Evolutionary conservation across 2,888 invertebrate species (phyloP).

Genomic region (Hermaeophaga mercurialis): DNA sequence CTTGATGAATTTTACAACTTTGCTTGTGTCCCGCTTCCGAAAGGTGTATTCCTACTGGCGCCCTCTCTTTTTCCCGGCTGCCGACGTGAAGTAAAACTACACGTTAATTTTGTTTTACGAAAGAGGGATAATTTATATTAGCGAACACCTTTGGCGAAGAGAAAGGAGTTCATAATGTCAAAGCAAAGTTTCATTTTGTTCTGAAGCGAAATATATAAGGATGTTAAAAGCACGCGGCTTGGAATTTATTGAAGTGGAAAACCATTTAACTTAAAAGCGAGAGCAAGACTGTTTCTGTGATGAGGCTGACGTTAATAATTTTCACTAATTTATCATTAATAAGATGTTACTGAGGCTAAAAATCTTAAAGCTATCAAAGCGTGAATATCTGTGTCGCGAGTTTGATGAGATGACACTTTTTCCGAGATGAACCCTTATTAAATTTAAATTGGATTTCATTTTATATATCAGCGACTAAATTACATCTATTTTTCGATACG

Average conservation of each 20-base stretch:
- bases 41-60: not conserved
- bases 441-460: conserved; percentile 14
- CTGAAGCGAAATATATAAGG: conserved; percentile 49
- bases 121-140: conserved; percentile 57
- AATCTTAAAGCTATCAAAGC: conserved; percentile 30
- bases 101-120: conserved; percentile 51
- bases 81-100: conserved; percentile 32
- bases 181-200: conserved; percentile 58
- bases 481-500: too few relatives aligned
- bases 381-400: conserved; percentile 23
- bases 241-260: conserved; percentile 46
- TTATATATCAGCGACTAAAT: too few relatives aligned
- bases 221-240: conserved; percentile 46
- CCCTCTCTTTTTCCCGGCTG: conserved; percentile 23
- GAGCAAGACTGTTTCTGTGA: conserved; percentile 37
- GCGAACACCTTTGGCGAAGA: conserved; percentile 55
- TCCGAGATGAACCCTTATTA: conserved; percentile 10
- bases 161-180: conserved; percentile 57
- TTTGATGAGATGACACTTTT: conserved; percentile 26
- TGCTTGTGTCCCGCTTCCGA: conserved; percentile 24
- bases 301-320: conserved; percentile 39
- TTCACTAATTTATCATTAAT: conserved; percentile 41
- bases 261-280: conserved; percentile 45
- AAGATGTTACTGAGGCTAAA: conserved; percentile 38
- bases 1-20: conserved; percentile 48